Evolutionary conservation across 2,113 vertebrate species (phyloP).

Genomic region (Saguinus imperator): DNA sequence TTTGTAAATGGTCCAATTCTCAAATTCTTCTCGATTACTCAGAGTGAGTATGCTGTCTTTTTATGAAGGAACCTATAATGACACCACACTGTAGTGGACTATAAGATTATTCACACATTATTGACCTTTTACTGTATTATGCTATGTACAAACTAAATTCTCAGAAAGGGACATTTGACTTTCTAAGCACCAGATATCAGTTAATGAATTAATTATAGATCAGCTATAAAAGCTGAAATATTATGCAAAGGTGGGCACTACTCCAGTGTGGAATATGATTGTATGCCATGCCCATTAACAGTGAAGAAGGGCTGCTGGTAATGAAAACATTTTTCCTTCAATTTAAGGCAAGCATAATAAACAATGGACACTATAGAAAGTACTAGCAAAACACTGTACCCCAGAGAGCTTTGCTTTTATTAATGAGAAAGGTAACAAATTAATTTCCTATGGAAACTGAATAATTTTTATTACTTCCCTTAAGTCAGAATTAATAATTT

Average conservation of each 20-base stretch:
- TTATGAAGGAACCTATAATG: background rate
- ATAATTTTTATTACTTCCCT: conserved; percentile 60
- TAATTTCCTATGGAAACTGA: conserved; percentile 53
- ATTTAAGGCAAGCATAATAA: conserved; percentile 51
- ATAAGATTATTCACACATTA: background rate
- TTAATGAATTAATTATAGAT: conserved; percentile 21
- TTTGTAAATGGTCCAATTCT: conserved; percentile 22
- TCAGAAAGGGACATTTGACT: conserved; percentile 20
- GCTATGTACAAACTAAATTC: conserved; percentile 33
- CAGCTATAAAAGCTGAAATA: conserved; percentile 18
- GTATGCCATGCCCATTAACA: background rate
- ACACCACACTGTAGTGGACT: background rate
- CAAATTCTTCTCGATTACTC: conserved; percentile 11
- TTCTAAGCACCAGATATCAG: conserved; percentile 21
- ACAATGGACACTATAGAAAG: conserved; percentile 20
- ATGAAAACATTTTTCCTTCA: conserved; percentile 45
- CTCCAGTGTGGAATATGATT: background rate
- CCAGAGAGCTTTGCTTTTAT: conserved; percentile 55
- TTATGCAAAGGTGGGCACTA: background rate
- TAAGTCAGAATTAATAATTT: conserved; percentile 63
- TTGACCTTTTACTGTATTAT: conserved; percentile 37
- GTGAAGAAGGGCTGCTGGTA: conserved; percentile 35
- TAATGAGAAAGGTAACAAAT: conserved; percentile 52
- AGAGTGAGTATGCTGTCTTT: background rate
- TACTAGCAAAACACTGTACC: conserved; percentile 28